Evolutionary conservation across 2,888 invertebrate genomes (phyloP), one percentile per base, ranked within the genome.

Genomic region (Amitus sp.): DNA sequence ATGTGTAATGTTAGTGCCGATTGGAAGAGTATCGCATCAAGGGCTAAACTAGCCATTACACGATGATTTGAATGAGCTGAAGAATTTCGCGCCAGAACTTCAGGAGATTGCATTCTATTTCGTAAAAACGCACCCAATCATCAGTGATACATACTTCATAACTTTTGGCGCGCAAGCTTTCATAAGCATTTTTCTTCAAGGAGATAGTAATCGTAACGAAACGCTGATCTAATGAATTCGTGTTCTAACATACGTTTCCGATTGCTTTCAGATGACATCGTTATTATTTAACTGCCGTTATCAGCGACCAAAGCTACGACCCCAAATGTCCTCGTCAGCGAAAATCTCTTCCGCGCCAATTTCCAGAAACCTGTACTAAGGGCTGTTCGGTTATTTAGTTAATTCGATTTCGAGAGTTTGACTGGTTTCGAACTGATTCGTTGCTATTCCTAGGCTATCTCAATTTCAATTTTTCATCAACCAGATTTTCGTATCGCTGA

Each of bases 271-370:
- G 30, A 33, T 51, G 51, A 34, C 34, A 45, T 43, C 13, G 51
- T 68, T 67, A 75, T 73, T 73, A 76, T 76, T 76, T 72, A 76
- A 75, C 71, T 68, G 64, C 70, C 64, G 72, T 75, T 75, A 76
- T 75, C 74, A 59, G 67, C 49, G 55, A 50, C 48, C 58, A 49
- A 60, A 57, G 64, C 60, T 65, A 65, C 64, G 64, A 66, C 61
- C 67, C 53, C 64, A 50, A 72, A 60, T 62, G 66, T 67, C 71
- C 65, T 50, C 71, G 73, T 74, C 74, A 73, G 74, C 74, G 58
- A 37, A 69, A 70, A 68, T 72, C 64, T 50, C 46, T 42, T 61
- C 51, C 47, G 49, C 65, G 57, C 51, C 37, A 55, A 17, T 50
- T 47, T 47, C 48, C 46, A 45, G 30, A 48, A 37, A 6, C 47